Evolutionary conservation across 1,140 invertebrate species (phyloP).

Genomic region (Drosophila lowei): DNA sequence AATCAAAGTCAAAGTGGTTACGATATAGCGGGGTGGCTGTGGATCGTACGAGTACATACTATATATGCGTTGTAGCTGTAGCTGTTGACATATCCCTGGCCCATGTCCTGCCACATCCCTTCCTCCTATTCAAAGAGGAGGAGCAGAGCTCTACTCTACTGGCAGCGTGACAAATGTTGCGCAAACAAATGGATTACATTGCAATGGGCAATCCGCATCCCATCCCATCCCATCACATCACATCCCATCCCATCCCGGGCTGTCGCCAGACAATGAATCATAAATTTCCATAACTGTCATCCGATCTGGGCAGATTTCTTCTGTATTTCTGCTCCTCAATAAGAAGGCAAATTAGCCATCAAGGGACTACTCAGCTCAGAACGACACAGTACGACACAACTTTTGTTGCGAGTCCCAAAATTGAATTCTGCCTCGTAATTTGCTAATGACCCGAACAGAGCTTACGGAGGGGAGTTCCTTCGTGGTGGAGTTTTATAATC

Average conservation of each 20-base stretch:
- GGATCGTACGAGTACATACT: slow-evolving; percentile 21
- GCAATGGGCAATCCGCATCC: slow-evolving; percentile 28
- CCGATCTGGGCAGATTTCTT: slow-evolving; percentile 42
- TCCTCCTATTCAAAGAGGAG: background rate
- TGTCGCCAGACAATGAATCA: slow-evolving; percentile 61
- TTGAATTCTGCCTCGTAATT: slow-evolving; percentile 48
- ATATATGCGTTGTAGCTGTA: slow-evolving; percentile 12
- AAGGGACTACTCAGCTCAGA: slow-evolving; percentile 9
- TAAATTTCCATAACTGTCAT: slow-evolving; percentile 81
- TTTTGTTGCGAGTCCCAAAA: slow-evolving; percentile 52
- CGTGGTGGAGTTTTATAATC: too few species aligned
- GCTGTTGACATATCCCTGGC: slow-evolving; percentile 50
- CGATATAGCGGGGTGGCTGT: slow-evolving; percentile 62
- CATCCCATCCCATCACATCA: slow-evolving; percentile 26
- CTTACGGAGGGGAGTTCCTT: background rate
- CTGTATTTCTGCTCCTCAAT: slow-evolving; percentile 9
- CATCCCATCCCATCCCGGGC: slow-evolving; percentile 10
- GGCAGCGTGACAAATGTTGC: slow-evolving; percentile 77
- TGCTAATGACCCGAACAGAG: slow-evolving; percentile 40
- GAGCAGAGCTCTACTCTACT: slow-evolving; percentile 18
- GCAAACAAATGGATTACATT: slow-evolving; percentile 78
- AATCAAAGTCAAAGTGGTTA: slow-evolving; percentile 70
- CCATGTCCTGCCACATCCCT: slow-evolving; percentile 39
- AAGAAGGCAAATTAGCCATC: slow-evolving; percentile 44
- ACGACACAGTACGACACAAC: too few species aligned